Evolutionary conservation across 2,113 vertebrate species (phyloP).

Genomic region (Podarcis cretensis): DNA sequence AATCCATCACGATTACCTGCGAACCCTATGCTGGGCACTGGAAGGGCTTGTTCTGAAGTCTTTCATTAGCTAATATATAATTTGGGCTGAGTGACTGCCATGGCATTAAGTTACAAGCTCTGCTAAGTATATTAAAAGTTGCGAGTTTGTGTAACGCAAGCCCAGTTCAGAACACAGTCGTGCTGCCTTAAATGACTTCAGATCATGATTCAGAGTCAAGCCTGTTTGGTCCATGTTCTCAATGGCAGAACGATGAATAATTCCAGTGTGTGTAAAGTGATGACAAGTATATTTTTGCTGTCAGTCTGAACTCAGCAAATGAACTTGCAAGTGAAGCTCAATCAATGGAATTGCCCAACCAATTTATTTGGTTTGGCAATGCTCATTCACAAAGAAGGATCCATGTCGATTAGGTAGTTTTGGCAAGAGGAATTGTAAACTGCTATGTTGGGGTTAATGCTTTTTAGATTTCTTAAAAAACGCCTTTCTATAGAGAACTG

Average conservation of each 20-base stretch:
- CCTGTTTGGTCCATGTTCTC: constrained; percentile 42
- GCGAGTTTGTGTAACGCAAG: accelerated
- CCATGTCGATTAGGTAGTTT: constrained; percentile 50
- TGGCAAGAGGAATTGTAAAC: constrained; percentile 42
- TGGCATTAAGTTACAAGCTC: constrained; percentile 24
- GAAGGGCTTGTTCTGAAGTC: constrained; percentile 11
- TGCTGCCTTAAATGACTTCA: not conserved
- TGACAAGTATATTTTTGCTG: constrained; percentile 40
- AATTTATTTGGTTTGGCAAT: constrained; percentile 57
- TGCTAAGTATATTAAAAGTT: constrained; percentile 13
- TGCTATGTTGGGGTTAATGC: constrained; percentile 55
- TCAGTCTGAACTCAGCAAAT: constrained; percentile 21
- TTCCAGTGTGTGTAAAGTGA: constrained; percentile 33
- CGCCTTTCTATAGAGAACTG: constrained; percentile 58
- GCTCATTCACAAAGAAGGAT: constrained; percentile 36
- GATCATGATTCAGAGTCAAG: constrained; percentile 39
- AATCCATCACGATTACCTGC: not conserved
- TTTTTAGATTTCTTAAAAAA: constrained; percentile 65
- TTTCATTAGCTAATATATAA: constrained; percentile 28
- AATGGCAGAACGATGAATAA: constrained; percentile 49
- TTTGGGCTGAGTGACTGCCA: not conserved
- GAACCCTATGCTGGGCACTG: not conserved
- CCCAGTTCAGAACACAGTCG: accelerated
- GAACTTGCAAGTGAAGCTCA: not conserved
- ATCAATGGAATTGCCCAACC: constrained; percentile 37